Evolutionary conservation across 2,888 invertebrate genomes (phyloP).

Genomic region (Erannis defoliaria): DNA sequence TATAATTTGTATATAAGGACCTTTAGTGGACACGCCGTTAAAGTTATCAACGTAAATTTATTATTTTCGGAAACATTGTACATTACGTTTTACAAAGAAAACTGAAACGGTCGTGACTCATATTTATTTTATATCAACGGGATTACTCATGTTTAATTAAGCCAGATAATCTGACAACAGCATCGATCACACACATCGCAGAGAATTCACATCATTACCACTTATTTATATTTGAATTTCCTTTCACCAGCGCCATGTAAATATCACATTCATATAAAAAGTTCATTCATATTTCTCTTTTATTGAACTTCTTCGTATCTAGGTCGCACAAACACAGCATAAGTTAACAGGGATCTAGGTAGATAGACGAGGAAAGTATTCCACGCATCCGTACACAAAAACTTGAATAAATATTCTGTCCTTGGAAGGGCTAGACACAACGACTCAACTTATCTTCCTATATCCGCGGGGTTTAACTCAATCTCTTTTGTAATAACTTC

Average conservation of each 20-base stretch:
- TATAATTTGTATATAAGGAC: too few relatives aligned
- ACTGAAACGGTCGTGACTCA: too few relatives aligned
- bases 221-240: not conserved
- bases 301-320: constrained; percentile 27
- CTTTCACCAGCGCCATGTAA: constrained; percentile 6
- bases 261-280: constrained; percentile 6
- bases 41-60: too few relatives aligned
- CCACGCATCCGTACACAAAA: constrained; percentile 50
- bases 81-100: too few relatives aligned
- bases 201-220: not conserved
- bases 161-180: too few relatives aligned
- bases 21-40: too few relatives aligned
- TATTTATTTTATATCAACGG: too few relatives aligned
- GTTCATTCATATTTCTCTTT: constrained; percentile 24
- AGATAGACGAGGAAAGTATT: constrained; percentile 41
- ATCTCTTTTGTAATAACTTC: constrained; percentile 30
- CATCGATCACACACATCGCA: too few relatives aligned
- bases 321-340: constrained; percentile 30
- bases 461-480: constrained; percentile 34
- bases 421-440: constrained; percentile 26
- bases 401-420: constrained; percentile 54
- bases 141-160: too few relatives aligned
- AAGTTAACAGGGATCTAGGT: constrained; percentile 31
- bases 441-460: constrained; percentile 32
- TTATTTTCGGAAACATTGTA: too few relatives aligned